Evolutionary conservation across 2,888 invertebrate species (phyloP).

Genomic region (Scaptomyza reducta): DNA sequence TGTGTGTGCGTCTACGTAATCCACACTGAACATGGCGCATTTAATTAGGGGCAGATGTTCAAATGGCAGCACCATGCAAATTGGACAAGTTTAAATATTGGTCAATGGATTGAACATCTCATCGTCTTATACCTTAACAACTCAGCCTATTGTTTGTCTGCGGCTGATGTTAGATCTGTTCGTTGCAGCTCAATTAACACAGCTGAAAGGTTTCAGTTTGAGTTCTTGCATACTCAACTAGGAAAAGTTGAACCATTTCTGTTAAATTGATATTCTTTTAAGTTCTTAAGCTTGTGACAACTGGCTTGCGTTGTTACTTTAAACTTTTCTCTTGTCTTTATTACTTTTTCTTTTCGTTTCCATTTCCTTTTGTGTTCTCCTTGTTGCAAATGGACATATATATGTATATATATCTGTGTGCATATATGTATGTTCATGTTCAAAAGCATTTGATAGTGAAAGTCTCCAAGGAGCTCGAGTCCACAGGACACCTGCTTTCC

Average conservation of each 20-base stretch:
- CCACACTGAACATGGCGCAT: constrained; percentile 1
- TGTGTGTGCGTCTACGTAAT: constrained; percentile 22
- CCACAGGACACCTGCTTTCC: neutral
- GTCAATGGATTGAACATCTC: constrained; percentile 4
- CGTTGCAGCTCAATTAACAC: constrained; percentile 16
- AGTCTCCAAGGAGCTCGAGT: neutral
- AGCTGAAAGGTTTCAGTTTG: constrained; percentile 15
- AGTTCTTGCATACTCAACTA: constrained; percentile 3
- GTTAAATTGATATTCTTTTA: constrained; percentile 30
- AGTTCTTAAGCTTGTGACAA: constrained; percentile 31
- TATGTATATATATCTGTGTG: neutral
- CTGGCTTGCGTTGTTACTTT: constrained; percentile 5
- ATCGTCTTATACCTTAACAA: constrained; percentile 14
- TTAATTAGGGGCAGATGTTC: constrained; percentile 29
- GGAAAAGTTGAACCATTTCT: constrained; percentile 6
- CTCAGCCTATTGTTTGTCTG: constrained; percentile 4
- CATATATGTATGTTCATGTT: neutral
- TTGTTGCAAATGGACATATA: neutral
- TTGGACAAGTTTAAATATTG: constrained; percentile 15
- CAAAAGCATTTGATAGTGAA: constrained; percentile 15
- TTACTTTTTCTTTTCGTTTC: constrained; percentile 4
- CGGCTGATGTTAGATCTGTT: constrained; percentile 26
- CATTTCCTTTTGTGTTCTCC: neutral
- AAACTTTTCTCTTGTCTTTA: constrained; percentile 9
- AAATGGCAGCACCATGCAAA: constrained; percentile 20